Evolutionary conservation across 1,140 invertebrate species (phyloP).

Genomic region (Mizuhopecten yessoensis): DNA sequence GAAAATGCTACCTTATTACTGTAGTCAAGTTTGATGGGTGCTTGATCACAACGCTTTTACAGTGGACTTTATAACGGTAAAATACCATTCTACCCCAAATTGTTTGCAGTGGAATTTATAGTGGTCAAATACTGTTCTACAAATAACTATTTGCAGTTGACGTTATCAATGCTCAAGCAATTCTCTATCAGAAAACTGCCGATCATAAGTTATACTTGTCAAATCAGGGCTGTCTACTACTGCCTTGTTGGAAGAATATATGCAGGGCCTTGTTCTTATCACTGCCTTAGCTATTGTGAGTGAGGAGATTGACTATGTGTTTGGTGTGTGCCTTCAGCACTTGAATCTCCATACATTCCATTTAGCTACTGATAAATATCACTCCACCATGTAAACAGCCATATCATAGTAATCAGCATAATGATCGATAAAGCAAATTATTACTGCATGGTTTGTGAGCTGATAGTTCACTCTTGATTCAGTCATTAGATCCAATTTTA

Average conservation of each 20-base stretch:
- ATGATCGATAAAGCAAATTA: conserved; percentile 30
- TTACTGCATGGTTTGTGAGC: background rate
- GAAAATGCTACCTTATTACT: too few relatives aligned
- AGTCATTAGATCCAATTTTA: background rate
- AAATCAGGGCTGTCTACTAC: background rate
- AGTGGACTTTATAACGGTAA: too few relatives aligned
- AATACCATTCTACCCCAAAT: too few relatives aligned
- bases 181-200: background rate
- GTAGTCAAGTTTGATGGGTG: too few relatives aligned
- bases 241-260: background rate
- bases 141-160: background rate
- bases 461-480: background rate
- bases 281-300: background rate
- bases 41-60: too few relatives aligned
- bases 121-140: background rate
- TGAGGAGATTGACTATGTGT: background rate
- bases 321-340: conserved; percentile 23
- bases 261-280: background rate
- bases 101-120: background rate
- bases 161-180: background rate
- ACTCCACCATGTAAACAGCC: conserved; percentile 31
- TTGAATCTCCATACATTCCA: conserved; percentile 38
- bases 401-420: conserved; percentile 23
- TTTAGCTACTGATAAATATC: conserved; percentile 8
- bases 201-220: background rate